A percentile compares a stretch with the other conserved stretches of the same genome.
phyloP scores from a whole-genome alignment of 1,140 invertebrate genomes.

The Leptestheria dahalacensis region DNA sequence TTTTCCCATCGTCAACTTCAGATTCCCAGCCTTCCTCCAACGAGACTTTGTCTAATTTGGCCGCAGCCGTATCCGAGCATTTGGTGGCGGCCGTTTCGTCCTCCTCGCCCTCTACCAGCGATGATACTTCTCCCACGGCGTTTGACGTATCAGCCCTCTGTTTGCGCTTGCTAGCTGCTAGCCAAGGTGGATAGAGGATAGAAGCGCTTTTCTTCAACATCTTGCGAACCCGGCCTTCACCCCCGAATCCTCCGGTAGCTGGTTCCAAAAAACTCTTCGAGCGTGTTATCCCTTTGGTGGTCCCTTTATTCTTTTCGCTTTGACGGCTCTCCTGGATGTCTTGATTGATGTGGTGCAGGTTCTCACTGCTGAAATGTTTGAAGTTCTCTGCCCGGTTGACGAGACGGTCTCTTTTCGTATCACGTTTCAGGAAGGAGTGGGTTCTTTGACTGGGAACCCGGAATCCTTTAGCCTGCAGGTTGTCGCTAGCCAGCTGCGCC shows the following conservation, averaged over 20 bases:
- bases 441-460: not conserved
- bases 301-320: not conserved
- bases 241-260: not conserved
- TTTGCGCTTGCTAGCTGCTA: not conserved
- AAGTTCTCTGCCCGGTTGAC: not conserved
- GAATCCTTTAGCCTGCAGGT: not conserved
- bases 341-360: not conserved
- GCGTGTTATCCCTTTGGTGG: not conserved
- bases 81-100: not conserved
- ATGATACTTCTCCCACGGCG: not conserved
- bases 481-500: not conserved
- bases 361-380: not conserved
- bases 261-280: conserved; percentile 8
- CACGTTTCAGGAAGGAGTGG: not conserved
- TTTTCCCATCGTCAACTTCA: not conserved
- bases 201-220: conserved; percentile 14
- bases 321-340: not conserved
- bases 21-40: not conserved
- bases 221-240: conserved; percentile 8
- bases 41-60: not conserved
- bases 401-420: not conserved
- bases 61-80: not conserved
- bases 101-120: not conserved
- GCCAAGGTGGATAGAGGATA: conserved; percentile 13
- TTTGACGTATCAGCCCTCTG: not conserved